Conservation (phyloP, 1,140 invertebrate genomes). For the Pomacea maculata region DNA sequence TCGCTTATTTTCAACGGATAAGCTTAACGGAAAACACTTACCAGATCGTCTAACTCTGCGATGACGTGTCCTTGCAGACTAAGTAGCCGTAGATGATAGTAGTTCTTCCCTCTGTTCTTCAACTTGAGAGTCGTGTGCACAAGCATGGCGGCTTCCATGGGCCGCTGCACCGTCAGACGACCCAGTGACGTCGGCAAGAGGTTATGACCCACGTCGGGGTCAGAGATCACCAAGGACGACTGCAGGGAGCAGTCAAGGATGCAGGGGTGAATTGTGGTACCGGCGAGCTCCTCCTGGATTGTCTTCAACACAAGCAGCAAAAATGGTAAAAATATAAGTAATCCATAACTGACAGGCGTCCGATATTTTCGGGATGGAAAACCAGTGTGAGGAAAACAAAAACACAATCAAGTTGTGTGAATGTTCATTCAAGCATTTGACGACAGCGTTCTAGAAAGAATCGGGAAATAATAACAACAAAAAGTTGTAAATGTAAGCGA, state of each 20-base stretch:
- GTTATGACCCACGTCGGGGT: background rate
- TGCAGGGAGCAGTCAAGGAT: conserved; percentile 47
- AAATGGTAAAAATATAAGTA: too few relatives aligned
- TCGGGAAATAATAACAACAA: too few relatives aligned
- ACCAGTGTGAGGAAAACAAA: too few relatives aligned
- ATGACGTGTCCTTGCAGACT: conserved; percentile 37
- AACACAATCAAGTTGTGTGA: too few relatives aligned
- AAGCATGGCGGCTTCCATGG: conserved; percentile 21
- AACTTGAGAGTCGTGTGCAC: conserved; percentile 23
- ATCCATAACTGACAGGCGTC: too few relatives aligned
- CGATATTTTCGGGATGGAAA: too few relatives aligned
- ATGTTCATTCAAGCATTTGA: too few relatives aligned
- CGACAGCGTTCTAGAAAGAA: too few relatives aligned
- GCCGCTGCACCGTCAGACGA: conserved; percentile 1
- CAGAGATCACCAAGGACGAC: conserved; percentile 20
- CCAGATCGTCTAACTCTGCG: conserved; percentile 29
- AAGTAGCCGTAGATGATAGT: conserved; percentile 33
- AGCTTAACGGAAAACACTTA: background rate
- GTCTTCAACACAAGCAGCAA: background rate
- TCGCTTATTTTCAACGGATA: too few relatives aligned
- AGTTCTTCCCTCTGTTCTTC: conserved; percentile 1
- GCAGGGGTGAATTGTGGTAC: conserved; percentile 42
- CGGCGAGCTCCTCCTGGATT: conserved; percentile 29
- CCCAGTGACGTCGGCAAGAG: conserved; percentile 20
- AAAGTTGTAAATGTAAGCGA: too few relatives aligned